Evolutionary conservation across 2,797 vertebrate genomes (phyloP), one percentile per base, ranked within the genome.

Genomic region (Cynopterus sphinx): DNA sequence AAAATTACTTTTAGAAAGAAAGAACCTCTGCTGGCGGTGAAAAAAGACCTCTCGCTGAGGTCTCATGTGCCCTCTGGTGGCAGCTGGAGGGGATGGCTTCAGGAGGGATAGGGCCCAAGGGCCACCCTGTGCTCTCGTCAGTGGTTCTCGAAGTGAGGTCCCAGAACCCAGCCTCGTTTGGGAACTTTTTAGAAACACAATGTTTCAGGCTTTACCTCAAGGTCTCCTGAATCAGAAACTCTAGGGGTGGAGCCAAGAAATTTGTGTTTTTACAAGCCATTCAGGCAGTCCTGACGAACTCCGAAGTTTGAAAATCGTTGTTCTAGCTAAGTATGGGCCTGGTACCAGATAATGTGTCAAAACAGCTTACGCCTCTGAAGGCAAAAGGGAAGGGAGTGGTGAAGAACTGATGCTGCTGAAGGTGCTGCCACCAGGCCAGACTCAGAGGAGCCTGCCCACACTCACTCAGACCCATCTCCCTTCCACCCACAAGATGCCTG

Each of bases 41-140:
- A 12, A 46, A 11, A 5, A 53, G 49, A n/a, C 61, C 57, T 78
- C 75, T 51, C 15, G 21, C 65, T 19, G 15, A 93, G 82, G 74
- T 22, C 2, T 2, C 24, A 26, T 70, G 94, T 46, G 97, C 94
- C 97, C 97, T 49, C 97, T 97, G 78, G 95, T 94, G 97, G 95
- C 95, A 55, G 87, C 85, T 36, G 33, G 24, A 13, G 31, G 65
- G 28, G 79, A 93, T 68, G 85, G 74, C 53, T 19, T 77, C 53
- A 43, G 39, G 49, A 15, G 19, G 43, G 57, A 24, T 13, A 10
- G 28, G 16, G 49, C 21, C 46, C 57, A 10, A 12, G 8, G 46
- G n/a, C 46, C 73, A 9, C 49, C 10, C 28, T 53, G 53, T 2
- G 9, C 4, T 24, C 63, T 73, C 28, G 31, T 24, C 68, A 39